These are phyloP conservation scores for Lanistes nyassanus DNA, from an alignment of 1,140 invertebrate species.

Conservation along the genomic window DNA sequence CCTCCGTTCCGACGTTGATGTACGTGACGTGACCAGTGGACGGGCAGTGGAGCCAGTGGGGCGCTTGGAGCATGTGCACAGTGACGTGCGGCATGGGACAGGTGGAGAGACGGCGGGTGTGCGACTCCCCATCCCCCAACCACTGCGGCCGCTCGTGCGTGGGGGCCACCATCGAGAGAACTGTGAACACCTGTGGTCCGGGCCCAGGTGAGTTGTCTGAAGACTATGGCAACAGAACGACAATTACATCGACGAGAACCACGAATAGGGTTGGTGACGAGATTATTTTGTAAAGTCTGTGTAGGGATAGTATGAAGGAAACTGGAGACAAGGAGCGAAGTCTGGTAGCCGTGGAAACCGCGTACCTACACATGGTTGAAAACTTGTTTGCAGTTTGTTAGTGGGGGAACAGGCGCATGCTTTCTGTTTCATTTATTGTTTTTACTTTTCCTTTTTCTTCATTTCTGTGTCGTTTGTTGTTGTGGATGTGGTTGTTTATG, in stretches of 20 bases:
- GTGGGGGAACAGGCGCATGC: no score
- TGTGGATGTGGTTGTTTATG: no score
- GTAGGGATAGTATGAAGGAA: no score
- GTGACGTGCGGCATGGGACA: conserved; percentile 53
- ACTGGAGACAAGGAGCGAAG: no score
- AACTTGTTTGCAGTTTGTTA: no score
- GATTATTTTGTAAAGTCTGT: no score
- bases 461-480: no score
- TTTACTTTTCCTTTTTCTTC: no score
- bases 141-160: conserved; percentile 10
- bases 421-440: no score
- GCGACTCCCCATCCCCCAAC: conserved; percentile 43
- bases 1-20: neutral
- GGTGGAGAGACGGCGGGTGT: conserved; percentile 42
- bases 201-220: neutral
- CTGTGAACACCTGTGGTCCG: neutral
- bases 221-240: neutral
- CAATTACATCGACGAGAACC: neutral
- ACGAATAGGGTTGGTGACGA: no score
- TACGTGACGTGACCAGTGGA: conserved; percentile 40
- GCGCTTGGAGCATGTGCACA: conserved; percentile 51
- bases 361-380: neutral
- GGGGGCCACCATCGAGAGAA: neutral
- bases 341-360: neutral
- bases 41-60: conserved; percentile 60